phyloP scores from a whole-genome alignment of 2,888 invertebrate species.

The Ochropacha duplaris region DNA sequence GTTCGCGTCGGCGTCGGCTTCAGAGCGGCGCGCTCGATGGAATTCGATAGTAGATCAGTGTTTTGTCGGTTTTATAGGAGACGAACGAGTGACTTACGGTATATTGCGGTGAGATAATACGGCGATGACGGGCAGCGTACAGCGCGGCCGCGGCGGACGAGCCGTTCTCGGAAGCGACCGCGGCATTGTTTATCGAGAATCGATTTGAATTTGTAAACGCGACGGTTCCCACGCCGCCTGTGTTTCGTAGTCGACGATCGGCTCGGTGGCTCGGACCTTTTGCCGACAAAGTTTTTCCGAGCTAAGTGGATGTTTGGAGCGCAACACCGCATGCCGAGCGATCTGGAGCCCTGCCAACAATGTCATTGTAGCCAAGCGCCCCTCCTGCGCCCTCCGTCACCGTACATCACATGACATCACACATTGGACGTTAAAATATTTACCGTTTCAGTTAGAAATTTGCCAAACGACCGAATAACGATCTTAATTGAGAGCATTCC shows the following conservation, averaged over 20 bases:
- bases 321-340: slow-evolving; percentile 15
- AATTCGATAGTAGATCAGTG: slow-evolving; percentile 26
- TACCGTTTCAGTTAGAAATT: slow-evolving; percentile 60
- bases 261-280: slow-evolving; percentile 21
- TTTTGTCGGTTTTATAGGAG: slow-evolving; percentile 20
- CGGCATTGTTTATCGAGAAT: slow-evolving; percentile 20
- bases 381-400: slow-evolving; percentile 7
- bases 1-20: too few species aligned
- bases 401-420: slow-evolving; percentile 41
- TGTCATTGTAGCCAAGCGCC: slow-evolving; percentile 30
- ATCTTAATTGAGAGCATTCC: slow-evolving; percentile 59
- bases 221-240: slow-evolving; percentile 36
- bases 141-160: too few species aligned
- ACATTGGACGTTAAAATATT: slow-evolving; percentile 46
- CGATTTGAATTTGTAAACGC: slow-evolving; percentile 26
- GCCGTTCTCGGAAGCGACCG: slow-evolving; percentile 30
- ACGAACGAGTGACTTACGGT: slow-evolving; percentile 30
- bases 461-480: slow-evolving; percentile 54
- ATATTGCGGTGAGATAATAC: slow-evolving; percentile 1
- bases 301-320: slow-evolving; percentile 18
- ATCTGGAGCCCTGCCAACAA: slow-evolving; percentile 46
- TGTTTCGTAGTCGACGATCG: slow-evolving; percentile 16
- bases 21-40: slow-evolving; percentile 10
- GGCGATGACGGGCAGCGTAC: slow-evolving; percentile 10
- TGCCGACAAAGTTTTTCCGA: slow-evolving; percentile 21